Evolutionary conservation across 2,113 vertebrate genomes (phyloP), one percentile per base, ranked within the genome.

Genomic region (Laticauda colubrina): DNA sequence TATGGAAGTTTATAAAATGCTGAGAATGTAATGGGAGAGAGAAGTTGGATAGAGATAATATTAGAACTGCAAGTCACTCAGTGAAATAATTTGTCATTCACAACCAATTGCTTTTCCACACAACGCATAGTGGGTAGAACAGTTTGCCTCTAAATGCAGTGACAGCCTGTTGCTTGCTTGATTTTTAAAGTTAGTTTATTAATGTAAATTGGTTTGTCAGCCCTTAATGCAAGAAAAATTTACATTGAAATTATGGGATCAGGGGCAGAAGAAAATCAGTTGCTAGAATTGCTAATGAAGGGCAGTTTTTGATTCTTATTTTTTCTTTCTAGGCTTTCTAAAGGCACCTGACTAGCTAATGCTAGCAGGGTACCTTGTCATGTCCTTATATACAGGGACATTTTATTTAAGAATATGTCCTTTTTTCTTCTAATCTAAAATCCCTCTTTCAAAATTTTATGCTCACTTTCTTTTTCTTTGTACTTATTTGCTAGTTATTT

Each of bases 341-440:
- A 34, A 87, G 18, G 3, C 55, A 64, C 12, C 56, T 87, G 10
- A 18, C 43, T 53, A 34, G 4, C 54, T 23, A 86, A 5, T 61
- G 29, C 61, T 61, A 34, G 48, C 24, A 61, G 51, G 51, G 51
- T 23, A 21, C 94, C 89, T 93, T 81, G 57, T 55, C 18, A n/a
- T 48, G 34, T 20, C 34, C 75, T 81, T 69, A 7, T 26, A 90
- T 0, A 0, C 90, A 51, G 88, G 0, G 87, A 45, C 51, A 43
- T 21, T 81, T 51, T 26, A 92, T 94, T 69, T 54, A 93, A 85
- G 45, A 88, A 64, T 18, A 18, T 21, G 34, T 20, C 59, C 94
- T 81, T 86, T 14, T 89, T 87, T 89, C 7, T 87, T 93, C 57
- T 24, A 29, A 90, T 34, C 89, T 34, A 29, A 15, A 57, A 91